Base-by-base conservation (phyloP, 2,113 vertebrate species). In the Jacana jacana region DNA sequence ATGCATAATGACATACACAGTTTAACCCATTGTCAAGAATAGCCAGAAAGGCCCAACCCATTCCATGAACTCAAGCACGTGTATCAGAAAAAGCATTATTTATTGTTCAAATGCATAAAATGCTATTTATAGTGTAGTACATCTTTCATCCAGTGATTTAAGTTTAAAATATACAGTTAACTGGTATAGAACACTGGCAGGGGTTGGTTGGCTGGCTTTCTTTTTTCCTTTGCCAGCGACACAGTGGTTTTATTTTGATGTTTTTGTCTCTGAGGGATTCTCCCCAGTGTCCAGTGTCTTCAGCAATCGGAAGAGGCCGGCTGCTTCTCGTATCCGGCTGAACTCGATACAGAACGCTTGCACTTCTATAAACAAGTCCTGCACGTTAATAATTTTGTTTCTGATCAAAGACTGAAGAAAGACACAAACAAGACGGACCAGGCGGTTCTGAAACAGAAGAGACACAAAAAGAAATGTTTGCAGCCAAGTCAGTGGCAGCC, bases 321-420 rank as follows among this genome's bases (percentile, higher is more conserved):
- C 99, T 5, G 99, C 99, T 86, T 99, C 99, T 7, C 99, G 98
- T 94, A 99, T 99, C 83, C 99, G 98, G 91, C 99, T 99, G 98
- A 99, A 99, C 95, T 99, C 99, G 7, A 99, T 99, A 76, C 99
- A 99, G 97, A 99, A 99, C 7, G 99, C 99, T 97, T 99, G 99
- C 8, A 99, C 99, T 97, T 99, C 99, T 96, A 99, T 99, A 96
- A 99, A 99, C 69, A 99, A 99, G 98, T 99, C 99, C 98, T 99
- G 99, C 22, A 99, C 99, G 24, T 99, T 99, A 84, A 99, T 99
- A 94, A 99, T 99, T 97, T 99, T 99, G 97, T 99, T 99, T 44
- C 99, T 97, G 96, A 99, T 99, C 96, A 99, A 97, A 16, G 99
- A 99, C 95, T 99, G 99, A 39, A 99, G 99, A 91, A 99, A 99